phyloP scores from a whole-genome alignment of 2,888 invertebrate species.

The Tuberolachnus salignus region DNA sequence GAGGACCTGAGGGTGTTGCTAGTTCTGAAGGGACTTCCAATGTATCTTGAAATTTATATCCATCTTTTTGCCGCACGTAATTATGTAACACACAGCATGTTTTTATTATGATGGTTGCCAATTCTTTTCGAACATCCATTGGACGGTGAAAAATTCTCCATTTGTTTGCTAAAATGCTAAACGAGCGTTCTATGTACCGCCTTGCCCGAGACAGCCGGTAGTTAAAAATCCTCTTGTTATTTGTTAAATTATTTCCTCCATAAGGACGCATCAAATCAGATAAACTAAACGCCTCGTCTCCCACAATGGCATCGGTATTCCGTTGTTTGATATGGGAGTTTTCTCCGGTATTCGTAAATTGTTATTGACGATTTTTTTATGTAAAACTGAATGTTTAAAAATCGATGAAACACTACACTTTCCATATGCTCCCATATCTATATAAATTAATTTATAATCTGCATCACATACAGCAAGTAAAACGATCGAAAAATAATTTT shows the following conservation, averaged over 20 bases:
- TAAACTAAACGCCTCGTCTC: neutral
- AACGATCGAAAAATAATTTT: neutral
- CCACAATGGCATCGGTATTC: neutral
- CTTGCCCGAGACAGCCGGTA: neutral
- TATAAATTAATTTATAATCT: slow-evolving; percentile 51
- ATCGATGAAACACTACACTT: slow-evolving; percentile 51
- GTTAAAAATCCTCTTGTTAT: neutral
- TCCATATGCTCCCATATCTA: slow-evolving; percentile 54
- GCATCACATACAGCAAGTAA: slow-evolving; percentile 54
- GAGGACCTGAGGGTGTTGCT: too few relatives aligned
- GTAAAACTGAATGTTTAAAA: slow-evolving; percentile 13
- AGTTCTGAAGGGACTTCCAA: too few relatives aligned
- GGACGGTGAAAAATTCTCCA: neutral
- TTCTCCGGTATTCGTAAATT: neutral
- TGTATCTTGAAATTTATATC: too few relatives aligned
- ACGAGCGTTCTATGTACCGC: slow-evolving; percentile 34
- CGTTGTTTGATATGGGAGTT: neutral
- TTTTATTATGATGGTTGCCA: too few relatives aligned
- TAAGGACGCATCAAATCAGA: neutral
- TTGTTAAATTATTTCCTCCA: neutral
- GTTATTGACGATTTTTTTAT: neutral
- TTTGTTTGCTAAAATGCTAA: neutral
- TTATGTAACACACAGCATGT: too few relatives aligned
- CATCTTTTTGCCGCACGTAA: too few relatives aligned
- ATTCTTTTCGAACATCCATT: too few relatives aligned